Conservation (phyloP, 2,797 vertebrate genomes). For the Ceryle rudis region DNA sequence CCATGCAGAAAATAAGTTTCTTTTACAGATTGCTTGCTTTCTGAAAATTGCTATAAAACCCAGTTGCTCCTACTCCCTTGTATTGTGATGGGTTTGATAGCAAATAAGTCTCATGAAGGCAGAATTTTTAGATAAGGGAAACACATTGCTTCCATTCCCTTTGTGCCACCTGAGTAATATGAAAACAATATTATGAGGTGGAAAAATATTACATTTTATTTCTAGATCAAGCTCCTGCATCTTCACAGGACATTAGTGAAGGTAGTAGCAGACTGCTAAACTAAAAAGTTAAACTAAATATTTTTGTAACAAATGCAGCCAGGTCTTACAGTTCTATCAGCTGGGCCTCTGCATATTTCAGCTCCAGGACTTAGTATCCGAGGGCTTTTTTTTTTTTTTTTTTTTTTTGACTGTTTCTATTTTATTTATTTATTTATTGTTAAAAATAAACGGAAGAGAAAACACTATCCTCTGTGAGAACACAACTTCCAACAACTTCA, state of each 20-base stretch:
- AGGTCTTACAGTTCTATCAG: fast-evolving
- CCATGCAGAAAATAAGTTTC: neutral
- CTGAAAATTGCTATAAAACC: neutral
- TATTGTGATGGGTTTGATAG: fast-evolving
- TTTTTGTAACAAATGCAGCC: neutral
- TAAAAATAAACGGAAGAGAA: neutral
- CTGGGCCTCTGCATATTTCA: neutral
- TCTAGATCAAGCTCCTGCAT: neutral
- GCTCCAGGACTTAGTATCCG: neutral
- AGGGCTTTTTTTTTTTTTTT: too few species aligned
- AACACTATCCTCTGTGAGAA: neutral
- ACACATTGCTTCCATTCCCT: neutral
- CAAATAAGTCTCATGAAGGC: neutral
- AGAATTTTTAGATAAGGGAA: neutral
- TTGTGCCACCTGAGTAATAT: neutral
- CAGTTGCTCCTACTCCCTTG: neutral
- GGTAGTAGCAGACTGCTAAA: neutral
- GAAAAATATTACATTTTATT: neutral
- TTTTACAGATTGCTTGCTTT: neutral
- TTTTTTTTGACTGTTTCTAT: neutral
- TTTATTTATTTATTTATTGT: neutral
- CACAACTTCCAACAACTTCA: neutral
- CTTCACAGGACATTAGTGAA: neutral
- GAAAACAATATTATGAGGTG: neutral
- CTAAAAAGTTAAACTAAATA: neutral